Conservation (phyloP, 2,113 vertebrate species). For the Chaetodon auriga region DNA sequence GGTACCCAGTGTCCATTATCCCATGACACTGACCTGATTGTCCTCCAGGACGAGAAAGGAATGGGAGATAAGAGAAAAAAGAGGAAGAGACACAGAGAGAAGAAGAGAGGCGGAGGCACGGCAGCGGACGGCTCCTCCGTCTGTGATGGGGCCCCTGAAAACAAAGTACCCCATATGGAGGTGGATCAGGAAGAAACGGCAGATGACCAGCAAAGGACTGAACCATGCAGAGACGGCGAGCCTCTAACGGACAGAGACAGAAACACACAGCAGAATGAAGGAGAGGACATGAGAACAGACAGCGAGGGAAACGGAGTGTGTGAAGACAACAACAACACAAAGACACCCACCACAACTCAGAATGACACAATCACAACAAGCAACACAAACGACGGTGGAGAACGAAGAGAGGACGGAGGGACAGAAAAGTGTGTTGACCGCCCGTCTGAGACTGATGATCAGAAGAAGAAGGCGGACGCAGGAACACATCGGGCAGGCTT, state of each 20-base stretch:
- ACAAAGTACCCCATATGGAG: constrained; percentile 75
- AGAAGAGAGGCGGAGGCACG: constrained; percentile 63
- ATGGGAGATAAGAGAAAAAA: constrained; percentile 86
- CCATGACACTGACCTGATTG: constrained; percentile 95
- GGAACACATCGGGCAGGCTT: constrained; percentile 94
- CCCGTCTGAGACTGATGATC: background rate
- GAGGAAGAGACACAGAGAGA: constrained; percentile 85
- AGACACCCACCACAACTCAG: background rate
- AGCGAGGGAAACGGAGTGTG: constrained; percentile 20
- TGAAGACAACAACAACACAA: background rate
- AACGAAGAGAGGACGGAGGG: background rate
- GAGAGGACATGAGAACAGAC: background rate
- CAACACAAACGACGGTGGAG: background rate
- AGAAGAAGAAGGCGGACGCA: constrained; percentile 68
- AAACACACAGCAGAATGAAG: constrained; percentile 11
- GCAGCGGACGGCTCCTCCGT: background rate
- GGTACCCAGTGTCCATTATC: constrained; percentile 91
- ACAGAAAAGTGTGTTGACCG: background rate
- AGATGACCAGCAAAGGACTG: constrained; percentile 45
- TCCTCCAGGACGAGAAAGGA: constrained; percentile 90
- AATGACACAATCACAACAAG: background rate
- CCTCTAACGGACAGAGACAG: background rate
- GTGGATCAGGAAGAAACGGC: constrained; percentile 56
- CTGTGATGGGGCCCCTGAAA: constrained; percentile 57
- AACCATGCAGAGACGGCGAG: background rate